Conservation (phyloP, 2,113 vertebrate species). For the Progne subis region DNA sequence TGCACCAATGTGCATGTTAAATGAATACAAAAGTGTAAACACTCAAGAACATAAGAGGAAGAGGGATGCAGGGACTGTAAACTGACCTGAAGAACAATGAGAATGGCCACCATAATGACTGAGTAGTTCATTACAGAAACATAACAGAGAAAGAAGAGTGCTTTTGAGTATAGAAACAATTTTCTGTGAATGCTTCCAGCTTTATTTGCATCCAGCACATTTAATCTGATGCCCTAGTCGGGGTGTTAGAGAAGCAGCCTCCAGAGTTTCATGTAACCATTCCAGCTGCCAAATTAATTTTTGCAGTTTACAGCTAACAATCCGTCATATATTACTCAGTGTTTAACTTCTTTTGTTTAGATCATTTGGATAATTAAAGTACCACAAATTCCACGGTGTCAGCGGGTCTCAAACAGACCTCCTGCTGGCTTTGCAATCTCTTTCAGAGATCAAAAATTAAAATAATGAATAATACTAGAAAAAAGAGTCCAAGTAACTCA, state of each 20-base stretch:
- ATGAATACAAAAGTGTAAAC: not conserved
- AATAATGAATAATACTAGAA: conserved; percentile 24
- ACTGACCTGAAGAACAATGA: not conserved
- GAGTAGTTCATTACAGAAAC: not conserved
- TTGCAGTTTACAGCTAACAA: conserved; percentile 42
- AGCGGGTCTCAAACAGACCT: conserved; percentile 43
- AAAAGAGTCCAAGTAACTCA: conserved; percentile 11
- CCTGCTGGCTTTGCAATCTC: conserved; percentile 36
- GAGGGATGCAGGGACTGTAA: not conserved
- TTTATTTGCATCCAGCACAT: not conserved
- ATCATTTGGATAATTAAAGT: conserved; percentile 61
- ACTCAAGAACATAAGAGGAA: not conserved
- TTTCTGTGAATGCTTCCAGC: not conserved
- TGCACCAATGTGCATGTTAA: not conserved
- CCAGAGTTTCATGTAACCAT: not conserved
- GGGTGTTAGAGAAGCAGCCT: not conserved
- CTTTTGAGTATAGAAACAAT: not conserved
- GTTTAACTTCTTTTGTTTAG: conserved; percentile 55
- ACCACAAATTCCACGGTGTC: conserved; percentile 29
- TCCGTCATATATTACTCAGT: not conserved
- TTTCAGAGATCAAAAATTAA: conserved; percentile 36
- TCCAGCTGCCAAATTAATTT: conserved; percentile 40
- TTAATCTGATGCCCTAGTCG: not conserved
- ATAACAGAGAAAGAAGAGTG: not conserved
- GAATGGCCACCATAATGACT: not conserved